These are phyloP conservation scores for Lasioglossum marginatum DNA, from an alignment of 2,888 invertebrate species.

Conservation along the genomic window DNA sequence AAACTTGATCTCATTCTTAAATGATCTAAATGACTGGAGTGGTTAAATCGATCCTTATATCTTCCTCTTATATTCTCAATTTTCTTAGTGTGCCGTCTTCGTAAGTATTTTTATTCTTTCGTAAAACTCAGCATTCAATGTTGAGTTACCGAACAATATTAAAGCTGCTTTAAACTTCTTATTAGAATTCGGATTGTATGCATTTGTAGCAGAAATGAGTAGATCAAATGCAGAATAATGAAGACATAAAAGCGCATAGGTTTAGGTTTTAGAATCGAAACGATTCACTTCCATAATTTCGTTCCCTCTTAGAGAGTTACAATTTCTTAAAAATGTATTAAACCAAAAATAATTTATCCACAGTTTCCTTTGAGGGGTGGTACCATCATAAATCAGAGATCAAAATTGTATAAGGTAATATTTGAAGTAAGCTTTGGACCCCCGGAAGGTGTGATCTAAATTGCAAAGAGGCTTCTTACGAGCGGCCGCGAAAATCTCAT, in stretches of 20 bases:
- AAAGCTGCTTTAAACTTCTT: neutral
- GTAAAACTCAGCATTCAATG: neutral
- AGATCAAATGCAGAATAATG: neutral
- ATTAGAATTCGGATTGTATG: neutral
- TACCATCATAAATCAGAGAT: neutral
- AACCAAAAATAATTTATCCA: neutral
- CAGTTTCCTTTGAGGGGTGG: neutral
- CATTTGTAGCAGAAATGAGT: neutral
- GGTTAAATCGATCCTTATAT: neutral
- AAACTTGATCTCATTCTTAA: neutral
- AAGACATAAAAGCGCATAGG: neutral
- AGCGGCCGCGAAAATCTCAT: slow-evolving; percentile 55
- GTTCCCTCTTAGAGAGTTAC: neutral
- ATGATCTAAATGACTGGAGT: neutral
- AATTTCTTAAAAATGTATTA: neutral
- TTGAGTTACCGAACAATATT: neutral
- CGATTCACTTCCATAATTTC: neutral
- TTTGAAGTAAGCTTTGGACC: neutral
- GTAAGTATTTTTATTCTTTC: neutral
- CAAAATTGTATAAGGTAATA: slow-evolving; percentile 3
- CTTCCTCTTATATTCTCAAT: neutral
- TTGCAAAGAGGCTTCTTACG: slow-evolving; percentile 49
- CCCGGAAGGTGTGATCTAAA: neutral
- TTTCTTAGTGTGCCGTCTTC: neutral
- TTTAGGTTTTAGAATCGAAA: no score